A percentile compares a stretch with the other conserved stretches of the same genome.
Conservation (phyloP, 2,113 vertebrate genomes). For the Hemibagrus wyckioides region DNA sequence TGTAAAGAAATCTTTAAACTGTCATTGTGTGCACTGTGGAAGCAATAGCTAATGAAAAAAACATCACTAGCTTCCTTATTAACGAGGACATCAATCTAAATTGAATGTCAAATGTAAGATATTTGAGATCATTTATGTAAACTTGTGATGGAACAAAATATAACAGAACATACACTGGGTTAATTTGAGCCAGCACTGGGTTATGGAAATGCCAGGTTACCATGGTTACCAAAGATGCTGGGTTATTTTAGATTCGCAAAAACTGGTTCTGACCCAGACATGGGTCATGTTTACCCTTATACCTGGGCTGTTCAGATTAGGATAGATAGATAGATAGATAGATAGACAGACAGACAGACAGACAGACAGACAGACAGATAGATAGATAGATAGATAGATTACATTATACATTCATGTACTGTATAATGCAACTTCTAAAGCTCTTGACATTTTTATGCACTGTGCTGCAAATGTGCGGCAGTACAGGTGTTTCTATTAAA, state of each 20-base stretch:
- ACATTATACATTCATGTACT: no score
- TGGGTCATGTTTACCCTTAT: neutral
- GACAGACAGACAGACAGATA: slow-evolving; percentile 15
- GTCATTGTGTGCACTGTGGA: neutral
- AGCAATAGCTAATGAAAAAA: neutral
- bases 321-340: neutral
- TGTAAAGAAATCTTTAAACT: slow-evolving; percentile 16
- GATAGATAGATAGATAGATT: slow-evolving; percentile 11
- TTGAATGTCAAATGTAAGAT: neutral
- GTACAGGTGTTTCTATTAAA: no score
- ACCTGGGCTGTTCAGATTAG: neutral
- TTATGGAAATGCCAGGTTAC: neutral
- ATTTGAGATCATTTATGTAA: neutral
- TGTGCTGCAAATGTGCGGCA: no score
- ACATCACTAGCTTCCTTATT: neutral
- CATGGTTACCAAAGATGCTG: neutral
- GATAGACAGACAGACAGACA: neutral
- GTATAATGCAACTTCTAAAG: no score
- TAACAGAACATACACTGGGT: neutral
- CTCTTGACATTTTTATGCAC: no score
- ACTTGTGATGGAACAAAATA: neutral
- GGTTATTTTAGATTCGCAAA: neutral
- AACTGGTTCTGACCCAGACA: neutral
- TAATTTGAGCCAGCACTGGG: neutral
- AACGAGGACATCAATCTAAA: neutral